phyloP scores from a whole-genome alignment of 2,113 vertebrate genomes.

The Melanostigma gelatinosum region DNA sequence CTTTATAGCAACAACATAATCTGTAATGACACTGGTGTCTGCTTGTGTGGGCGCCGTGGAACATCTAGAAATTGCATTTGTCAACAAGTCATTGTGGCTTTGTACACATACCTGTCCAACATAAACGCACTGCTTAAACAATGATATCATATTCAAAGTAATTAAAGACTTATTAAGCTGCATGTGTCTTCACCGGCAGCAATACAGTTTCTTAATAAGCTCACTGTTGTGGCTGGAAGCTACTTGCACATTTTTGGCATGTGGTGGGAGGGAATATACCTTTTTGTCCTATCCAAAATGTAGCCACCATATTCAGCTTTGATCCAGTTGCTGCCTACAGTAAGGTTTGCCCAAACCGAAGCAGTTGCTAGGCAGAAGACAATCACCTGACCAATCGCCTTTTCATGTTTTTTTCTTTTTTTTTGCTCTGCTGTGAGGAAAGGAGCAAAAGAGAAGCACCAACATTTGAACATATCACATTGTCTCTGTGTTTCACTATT shows the following conservation, averaged over 20 bases:
- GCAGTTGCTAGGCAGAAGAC: conserved; percentile 26
- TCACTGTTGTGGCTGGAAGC: neutral
- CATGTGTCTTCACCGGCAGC: neutral
- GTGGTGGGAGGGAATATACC: neutral
- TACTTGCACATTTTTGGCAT: neutral
- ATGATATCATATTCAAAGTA: neutral
- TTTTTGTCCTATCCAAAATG: neutral
- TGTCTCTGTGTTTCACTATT: neutral
- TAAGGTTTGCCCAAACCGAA: neutral
- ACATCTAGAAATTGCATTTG: neutral
- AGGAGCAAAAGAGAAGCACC: neutral
- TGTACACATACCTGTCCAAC: neutral
- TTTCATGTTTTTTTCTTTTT: neutral
- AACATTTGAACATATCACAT: neutral
- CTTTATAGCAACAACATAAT: neutral
- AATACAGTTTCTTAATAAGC: neutral
- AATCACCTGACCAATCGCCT: neutral
- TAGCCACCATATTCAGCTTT: neutral
- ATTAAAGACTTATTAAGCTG: neutral
- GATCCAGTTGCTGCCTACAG: neutral
- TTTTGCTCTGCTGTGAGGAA: neutral
- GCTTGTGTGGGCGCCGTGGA: neutral
- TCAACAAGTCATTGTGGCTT: neutral
- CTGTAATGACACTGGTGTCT: neutral
- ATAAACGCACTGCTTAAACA: neutral